Conservation (phyloP, 2,888 invertebrate species). For the Schizotus pectinicornis region DNA sequence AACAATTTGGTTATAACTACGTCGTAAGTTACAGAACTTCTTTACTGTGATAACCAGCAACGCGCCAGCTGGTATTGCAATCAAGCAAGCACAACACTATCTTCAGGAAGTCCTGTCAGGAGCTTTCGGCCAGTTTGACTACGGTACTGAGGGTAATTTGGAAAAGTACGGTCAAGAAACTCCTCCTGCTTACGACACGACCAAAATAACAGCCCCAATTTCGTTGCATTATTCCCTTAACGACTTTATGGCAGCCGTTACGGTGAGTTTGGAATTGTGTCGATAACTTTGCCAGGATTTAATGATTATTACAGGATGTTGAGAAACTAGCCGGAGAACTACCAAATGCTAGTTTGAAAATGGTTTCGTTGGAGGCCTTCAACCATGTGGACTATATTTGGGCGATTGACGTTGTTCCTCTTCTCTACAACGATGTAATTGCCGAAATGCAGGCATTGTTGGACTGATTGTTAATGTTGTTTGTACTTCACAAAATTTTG, state of each 20-base stretch:
- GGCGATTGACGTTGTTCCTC: neutral
- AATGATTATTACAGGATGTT: constrained; percentile 1
- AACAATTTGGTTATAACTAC: neutral
- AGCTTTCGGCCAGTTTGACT: constrained; percentile 10
- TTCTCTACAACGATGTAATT: neutral
- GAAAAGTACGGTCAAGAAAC: constrained; percentile 11
- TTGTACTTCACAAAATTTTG: too few relatives aligned
- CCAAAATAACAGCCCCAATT: constrained; percentile 10
- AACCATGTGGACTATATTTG: neutral
- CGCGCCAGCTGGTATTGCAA: neutral
- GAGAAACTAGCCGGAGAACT: neutral
- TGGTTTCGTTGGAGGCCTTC: neutral
- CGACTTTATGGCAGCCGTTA: constrained; percentile 11
- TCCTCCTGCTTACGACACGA: constrained; percentile 21
- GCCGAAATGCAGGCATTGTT: neutral
- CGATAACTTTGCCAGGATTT: neutral
- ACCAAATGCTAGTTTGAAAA: neutral
- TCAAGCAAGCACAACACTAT: neutral
- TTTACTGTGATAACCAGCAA: neutral
- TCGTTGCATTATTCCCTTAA: constrained; percentile 19
- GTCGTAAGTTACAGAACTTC: neutral
- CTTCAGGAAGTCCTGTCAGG: neutral
- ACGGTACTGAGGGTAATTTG: constrained; percentile 14
- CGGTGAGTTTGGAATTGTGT: neutral
- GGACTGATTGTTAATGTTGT: too few relatives aligned